Percentiles rank a stretch among this genome's conserved stretches.
Conservation (phyloP, 2,797 vertebrate species). For the Centroberyx gerrardi region DNA sequence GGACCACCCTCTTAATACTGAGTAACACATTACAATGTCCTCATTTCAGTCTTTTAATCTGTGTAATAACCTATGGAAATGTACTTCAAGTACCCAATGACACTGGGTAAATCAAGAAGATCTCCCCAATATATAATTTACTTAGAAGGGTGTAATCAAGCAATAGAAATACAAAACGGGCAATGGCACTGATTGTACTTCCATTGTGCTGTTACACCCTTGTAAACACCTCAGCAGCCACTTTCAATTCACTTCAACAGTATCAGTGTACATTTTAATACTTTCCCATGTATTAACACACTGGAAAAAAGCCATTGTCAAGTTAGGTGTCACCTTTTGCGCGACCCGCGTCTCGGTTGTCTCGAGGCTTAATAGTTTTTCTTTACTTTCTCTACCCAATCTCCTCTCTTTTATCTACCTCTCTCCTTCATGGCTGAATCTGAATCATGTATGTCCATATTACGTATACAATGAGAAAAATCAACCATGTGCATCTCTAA, state of each 20-base stretch:
- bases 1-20: too few species aligned
- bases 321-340: too few species aligned
- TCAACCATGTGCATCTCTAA: too few species aligned
- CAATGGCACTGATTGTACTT: constrained; percentile 18
- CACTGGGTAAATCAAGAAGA: constrained; percentile 16
- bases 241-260: constrained; percentile 23
- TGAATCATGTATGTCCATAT: too few species aligned
- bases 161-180: constrained; percentile 29
- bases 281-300: too few species aligned
- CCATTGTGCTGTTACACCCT: background rate
- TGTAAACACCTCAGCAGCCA: constrained; percentile 22
- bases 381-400: too few species aligned
- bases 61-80: background rate
- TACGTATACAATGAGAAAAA: too few species aligned
- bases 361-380: background rate
- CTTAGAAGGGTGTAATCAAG: constrained; percentile 27
- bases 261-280: background rate
- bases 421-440: too few species aligned
- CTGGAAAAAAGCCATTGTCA: too few species aligned
- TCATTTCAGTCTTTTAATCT: background rate
- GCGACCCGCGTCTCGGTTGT: too few species aligned
- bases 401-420: background rate
- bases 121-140: constrained; percentile 27
- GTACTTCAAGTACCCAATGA: constrained; percentile 23
- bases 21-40: too few species aligned